A percentile compares a stretch with the other conserved stretches of the same genome.
phyloP scores from a whole-genome alignment of 2,888 invertebrate species.

The Cancer borealis region DNA sequence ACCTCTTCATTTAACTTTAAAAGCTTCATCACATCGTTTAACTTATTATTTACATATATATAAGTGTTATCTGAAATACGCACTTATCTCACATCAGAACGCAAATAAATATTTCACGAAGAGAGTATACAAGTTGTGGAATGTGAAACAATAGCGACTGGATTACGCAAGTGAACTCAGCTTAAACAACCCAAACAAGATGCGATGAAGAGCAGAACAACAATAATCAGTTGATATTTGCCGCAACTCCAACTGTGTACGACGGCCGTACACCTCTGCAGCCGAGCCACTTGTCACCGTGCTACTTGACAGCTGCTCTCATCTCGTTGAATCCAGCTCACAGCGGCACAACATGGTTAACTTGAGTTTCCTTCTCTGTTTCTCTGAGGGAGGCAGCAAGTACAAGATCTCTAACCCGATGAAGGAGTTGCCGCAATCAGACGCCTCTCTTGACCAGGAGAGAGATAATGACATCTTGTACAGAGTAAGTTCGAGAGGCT shows the following conservation, averaged over 20 bases:
- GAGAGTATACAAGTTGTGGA: background rate
- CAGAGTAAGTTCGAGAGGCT: conserved; percentile 36
- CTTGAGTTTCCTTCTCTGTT: conserved; percentile 65
- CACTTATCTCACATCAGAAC: background rate
- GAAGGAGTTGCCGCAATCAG: conserved; percentile 57
- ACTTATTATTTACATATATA: background rate
- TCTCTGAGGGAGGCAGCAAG: conserved; percentile 66
- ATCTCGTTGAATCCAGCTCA: background rate
- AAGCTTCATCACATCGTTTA: background rate
- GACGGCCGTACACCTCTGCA: background rate
- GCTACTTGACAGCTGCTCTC: background rate
- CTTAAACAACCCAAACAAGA: background rate
- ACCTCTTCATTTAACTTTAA: background rate
- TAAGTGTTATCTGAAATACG: background rate
- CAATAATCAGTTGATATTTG: background rate
- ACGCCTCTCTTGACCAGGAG: conserved; percentile 10
- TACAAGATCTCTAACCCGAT: conserved; percentile 66
- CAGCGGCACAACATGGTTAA: conserved; percentile 57
- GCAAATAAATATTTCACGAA: background rate
- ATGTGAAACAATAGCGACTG: background rate
- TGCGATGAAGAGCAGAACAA: background rate
- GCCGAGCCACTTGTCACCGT: background rate
- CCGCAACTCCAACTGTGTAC: background rate
- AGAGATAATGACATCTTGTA: conserved; percentile 50
- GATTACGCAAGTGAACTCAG: background rate